phyloP scores from a whole-genome alignment of 2,888 invertebrate genomes.

The Leptothorax acervorum region DNA sequence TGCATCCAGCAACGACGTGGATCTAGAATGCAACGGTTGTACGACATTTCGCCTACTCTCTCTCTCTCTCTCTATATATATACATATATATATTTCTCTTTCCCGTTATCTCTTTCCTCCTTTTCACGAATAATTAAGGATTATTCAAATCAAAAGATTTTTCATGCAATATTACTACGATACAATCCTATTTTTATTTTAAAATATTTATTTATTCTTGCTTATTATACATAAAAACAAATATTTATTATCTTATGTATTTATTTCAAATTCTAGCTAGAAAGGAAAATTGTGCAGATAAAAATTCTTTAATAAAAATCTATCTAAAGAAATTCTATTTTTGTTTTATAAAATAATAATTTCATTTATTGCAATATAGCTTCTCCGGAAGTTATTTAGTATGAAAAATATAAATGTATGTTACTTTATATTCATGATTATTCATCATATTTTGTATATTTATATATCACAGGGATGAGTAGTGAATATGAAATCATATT shows the following conservation, averaged over 20 bases:
- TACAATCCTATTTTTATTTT: not conserved
- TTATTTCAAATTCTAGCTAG: not conserved
- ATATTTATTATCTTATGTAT: not conserved
- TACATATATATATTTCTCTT: not conserved
- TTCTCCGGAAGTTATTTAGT: not conserved
- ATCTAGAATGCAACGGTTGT: conserved; percentile 41
- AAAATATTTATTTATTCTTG: not conserved
- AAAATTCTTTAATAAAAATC: not conserved
- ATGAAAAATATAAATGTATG: not conserved
- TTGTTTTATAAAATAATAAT: not conserved
- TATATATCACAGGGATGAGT: not conserved
- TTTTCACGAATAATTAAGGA: conserved; percentile 7
- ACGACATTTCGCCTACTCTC: conserved; percentile 32
- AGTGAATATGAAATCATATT: not conserved
- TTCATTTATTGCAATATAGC: not conserved
- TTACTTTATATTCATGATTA: not conserved
- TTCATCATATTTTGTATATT: not conserved
- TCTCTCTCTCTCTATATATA: conserved; percentile 36
- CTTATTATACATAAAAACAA: not conserved
- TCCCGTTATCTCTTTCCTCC: not conserved
- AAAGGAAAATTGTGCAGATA: not conserved
- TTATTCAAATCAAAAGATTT: not conserved
- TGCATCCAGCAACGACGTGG: conserved; percentile 39
- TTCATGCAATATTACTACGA: not conserved
- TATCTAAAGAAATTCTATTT: not conserved